Evolutionary conservation across 2,797 vertebrate genomes (phyloP).

Genomic region (Toxotes lorentzi): DNA sequence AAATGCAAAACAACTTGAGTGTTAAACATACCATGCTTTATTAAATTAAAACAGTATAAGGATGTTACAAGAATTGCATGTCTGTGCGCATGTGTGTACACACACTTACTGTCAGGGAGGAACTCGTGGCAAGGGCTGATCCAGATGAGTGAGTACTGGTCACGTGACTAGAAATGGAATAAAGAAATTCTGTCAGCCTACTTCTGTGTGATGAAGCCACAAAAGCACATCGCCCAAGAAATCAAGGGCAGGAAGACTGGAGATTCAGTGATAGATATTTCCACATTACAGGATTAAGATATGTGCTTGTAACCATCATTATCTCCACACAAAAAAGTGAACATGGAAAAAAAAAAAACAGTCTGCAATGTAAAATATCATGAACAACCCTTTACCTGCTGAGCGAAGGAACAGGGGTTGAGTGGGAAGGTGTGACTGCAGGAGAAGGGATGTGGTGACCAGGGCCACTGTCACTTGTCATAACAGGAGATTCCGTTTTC

Average conservation of each 20-base stretch:
- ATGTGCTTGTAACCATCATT: constrained; percentile 64
- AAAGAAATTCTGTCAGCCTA: constrained; percentile 45
- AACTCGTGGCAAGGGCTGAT: constrained; percentile 83
- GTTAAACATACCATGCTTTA: not conserved
- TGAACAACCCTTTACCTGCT: constrained; percentile 86
- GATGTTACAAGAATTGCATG: not conserved
- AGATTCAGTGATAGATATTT: constrained; percentile 63
- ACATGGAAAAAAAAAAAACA: not conserved
- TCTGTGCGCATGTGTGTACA: not conserved
- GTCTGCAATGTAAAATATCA: not conserved
- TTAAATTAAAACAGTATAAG: not conserved
- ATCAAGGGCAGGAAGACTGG: not conserved
- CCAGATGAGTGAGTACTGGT: constrained; percentile 87
- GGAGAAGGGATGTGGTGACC: constrained; percentile 84
- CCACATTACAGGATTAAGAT: constrained; percentile 60
- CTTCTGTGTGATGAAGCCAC: constrained; percentile 18
- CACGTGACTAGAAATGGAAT: constrained; percentile 85
- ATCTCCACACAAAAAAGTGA: constrained; percentile 46
- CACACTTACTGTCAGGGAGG: constrained; percentile 89
- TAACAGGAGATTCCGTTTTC: constrained; percentile 88
- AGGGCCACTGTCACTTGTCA: constrained; percentile 85
- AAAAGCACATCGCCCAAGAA: not conserved
- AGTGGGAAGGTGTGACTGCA: constrained; percentile 86
- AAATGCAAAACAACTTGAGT: not conserved
- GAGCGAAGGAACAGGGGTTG: constrained; percentile 87